phyloP scores from a whole-genome alignment of 2,113 vertebrate species.

The Thunnus thynnus region DNA sequence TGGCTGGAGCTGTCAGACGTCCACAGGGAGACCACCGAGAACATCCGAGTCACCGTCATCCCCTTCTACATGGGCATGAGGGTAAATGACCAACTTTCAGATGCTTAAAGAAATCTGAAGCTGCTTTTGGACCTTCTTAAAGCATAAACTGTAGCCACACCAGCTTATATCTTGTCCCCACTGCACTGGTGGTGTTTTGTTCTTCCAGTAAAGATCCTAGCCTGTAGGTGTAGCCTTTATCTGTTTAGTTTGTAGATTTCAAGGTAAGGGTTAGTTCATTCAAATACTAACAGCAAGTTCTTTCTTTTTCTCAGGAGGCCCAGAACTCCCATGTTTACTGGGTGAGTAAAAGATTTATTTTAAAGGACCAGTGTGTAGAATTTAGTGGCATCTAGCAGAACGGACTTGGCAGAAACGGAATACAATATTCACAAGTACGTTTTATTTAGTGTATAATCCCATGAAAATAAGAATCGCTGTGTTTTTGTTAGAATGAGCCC shows the following conservation, averaged over 20 bases:
- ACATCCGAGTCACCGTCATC: slow-evolving; percentile 97
- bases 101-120: not conserved
- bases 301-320: slow-evolving; percentile 89
- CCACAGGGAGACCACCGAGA: slow-evolving; percentile 97
- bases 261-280: not conserved
- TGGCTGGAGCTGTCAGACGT: slow-evolving; percentile 98
- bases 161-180: not conserved
- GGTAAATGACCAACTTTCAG: slow-evolving; percentile 77
- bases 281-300: slow-evolving; percentile 1
- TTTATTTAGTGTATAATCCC: too few species aligned
- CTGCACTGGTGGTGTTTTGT: not conserved
- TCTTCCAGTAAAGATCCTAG: not conserved
- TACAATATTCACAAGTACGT: too few species aligned
- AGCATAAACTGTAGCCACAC: not conserved
- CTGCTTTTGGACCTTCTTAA: not conserved
- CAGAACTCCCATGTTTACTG: slow-evolving; percentile 99
- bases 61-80: slow-evolving; percentile 99
- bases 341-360: slow-evolving; percentile 87
- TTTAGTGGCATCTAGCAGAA: too few species aligned
- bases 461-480: too few species aligned
- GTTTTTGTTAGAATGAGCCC: too few species aligned
- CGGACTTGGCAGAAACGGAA: too few species aligned
- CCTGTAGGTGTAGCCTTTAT: not conserved
- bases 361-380: too few species aligned
- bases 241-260: not conserved